Percentiles rank a stretch among this genome's conserved stretches.
Evolutionary conservation across 1,140 invertebrate species (phyloP).

Genomic region (Archivesica marissinica): DNA sequence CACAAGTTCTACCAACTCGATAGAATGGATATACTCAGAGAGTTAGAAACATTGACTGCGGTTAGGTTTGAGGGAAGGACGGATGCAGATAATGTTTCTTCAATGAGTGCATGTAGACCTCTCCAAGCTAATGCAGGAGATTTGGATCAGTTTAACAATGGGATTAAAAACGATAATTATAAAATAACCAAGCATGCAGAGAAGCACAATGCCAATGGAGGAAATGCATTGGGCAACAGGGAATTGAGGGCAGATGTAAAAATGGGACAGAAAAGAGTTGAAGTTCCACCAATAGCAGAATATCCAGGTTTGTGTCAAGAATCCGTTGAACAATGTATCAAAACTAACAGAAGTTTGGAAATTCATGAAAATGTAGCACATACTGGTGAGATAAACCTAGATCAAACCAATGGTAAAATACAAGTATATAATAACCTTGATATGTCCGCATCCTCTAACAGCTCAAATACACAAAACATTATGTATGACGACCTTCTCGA

Average conservation of each 20-base stretch:
- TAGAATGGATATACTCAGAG: neutral
- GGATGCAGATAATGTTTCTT: neutral
- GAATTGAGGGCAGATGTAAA: neutral
- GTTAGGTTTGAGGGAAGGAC: neutral
- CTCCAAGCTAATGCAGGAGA: neutral
- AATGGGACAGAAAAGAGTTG: neutral
- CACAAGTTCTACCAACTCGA: neutral
- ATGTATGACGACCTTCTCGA: neutral
- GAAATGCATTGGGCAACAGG: too few species aligned
- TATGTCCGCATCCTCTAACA: neutral
- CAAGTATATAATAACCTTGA: neutral
- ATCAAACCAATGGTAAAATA: neutral
- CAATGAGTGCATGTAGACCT: neutral
- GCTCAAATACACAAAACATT: conserved; percentile 18
- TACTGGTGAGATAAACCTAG: neutral
- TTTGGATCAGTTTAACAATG: neutral
- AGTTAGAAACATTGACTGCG: neutral
- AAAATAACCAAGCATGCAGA: too few species aligned
- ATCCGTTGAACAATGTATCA: neutral
- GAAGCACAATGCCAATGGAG: too few species aligned
- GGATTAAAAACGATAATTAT: too few species aligned
- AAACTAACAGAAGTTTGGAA: neutral
- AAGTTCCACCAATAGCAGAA: neutral
- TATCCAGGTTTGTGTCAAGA: neutral
- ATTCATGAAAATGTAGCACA: neutral